Conservation (phyloP, 92 coral and sea anemone species). For the Phenganax stokvisi region DNA sequence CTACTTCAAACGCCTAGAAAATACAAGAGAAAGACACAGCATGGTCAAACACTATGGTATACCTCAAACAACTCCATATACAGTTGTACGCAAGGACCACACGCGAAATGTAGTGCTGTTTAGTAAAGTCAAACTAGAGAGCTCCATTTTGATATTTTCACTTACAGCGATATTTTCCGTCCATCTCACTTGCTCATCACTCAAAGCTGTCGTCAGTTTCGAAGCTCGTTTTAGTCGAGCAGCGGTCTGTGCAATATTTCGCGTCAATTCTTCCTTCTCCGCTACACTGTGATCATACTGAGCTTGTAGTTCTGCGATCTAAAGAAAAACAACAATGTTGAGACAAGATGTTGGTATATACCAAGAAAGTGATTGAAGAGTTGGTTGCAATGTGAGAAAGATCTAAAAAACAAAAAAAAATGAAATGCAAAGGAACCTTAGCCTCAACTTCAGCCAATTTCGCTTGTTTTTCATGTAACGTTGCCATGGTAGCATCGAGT, state of each 20-base stretch:
- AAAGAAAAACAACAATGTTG: neutral
- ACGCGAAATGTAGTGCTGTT: too few relatives aligned
- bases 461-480: slow-evolving; percentile 83
- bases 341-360: neutral
- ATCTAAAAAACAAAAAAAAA: too few relatives aligned
- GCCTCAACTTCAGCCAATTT: slow-evolving; percentile 90
- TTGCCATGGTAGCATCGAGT: slow-evolving; percentile 89
- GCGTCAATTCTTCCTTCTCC: slow-evolving; percentile 88
- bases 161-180: slow-evolving; percentile 95
- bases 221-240: slow-evolving; percentile 96
- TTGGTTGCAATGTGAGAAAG: too few relatives aligned
- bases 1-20: slow-evolving; percentile 85
- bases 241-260: slow-evolving; percentile 98
- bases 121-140: too few relatives aligned
- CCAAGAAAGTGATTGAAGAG: too few relatives aligned
- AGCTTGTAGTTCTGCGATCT: slow-evolving; percentile 97
- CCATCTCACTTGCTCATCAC: slow-evolving; percentile 98
- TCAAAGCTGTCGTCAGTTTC: slow-evolving; percentile 87
- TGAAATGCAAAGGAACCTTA: slow-evolving; percentile 49
- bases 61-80: too few relatives aligned
- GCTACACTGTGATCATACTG: slow-evolving; percentile 92
- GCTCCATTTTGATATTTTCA: too few relatives aligned
- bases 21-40: neutral
- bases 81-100: too few relatives aligned
- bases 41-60: too few relatives aligned